Percentiles rank a stretch among this genome's conserved stretches.
These are phyloP conservation scores for Pitta sordida DNA, from an alignment of 2,113 vertebrate species.

Conservation along the genomic window DNA sequence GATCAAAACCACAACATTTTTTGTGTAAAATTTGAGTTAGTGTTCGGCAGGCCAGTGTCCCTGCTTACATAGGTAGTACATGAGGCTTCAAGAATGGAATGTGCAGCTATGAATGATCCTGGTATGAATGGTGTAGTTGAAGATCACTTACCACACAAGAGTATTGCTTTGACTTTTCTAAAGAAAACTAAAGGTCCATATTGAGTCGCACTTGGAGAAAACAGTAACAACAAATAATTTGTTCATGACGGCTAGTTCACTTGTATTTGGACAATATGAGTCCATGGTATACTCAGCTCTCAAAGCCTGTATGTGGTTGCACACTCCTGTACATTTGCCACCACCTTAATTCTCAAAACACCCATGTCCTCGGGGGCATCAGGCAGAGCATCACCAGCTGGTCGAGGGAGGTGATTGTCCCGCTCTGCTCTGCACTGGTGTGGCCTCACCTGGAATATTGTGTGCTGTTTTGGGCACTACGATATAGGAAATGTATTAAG, in stretches of 20 bases:
- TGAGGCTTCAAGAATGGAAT: neutral
- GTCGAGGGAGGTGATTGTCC: neutral
- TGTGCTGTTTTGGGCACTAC: neutral
- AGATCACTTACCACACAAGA: rapidly evolving
- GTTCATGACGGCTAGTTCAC: neutral
- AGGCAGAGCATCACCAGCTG: neutral
- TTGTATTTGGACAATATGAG: neutral
- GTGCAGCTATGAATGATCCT: neutral
- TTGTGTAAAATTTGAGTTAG: neutral
- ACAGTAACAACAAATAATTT: neutral
- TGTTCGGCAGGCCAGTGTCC: neutral
- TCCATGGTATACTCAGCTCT: neutral
- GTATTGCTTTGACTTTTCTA: neutral
- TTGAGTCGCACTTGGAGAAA: neutral
- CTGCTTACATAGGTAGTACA: neutral
- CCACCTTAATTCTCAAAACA: neutral
- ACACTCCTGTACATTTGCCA: neutral
- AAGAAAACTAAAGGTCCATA: neutral
- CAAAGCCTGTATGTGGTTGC: neutral
- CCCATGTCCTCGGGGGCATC: neutral
- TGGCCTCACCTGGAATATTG: neutral
- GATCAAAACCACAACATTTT: neutral
- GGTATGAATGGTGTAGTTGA: neutral
- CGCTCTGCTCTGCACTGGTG: neutral
- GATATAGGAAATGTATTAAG: neutral